Percentiles rank a stretch among this genome's conserved stretches.
Conservation (phyloP, 2,113 vertebrate species). For the Nibea coibor region DNA sequence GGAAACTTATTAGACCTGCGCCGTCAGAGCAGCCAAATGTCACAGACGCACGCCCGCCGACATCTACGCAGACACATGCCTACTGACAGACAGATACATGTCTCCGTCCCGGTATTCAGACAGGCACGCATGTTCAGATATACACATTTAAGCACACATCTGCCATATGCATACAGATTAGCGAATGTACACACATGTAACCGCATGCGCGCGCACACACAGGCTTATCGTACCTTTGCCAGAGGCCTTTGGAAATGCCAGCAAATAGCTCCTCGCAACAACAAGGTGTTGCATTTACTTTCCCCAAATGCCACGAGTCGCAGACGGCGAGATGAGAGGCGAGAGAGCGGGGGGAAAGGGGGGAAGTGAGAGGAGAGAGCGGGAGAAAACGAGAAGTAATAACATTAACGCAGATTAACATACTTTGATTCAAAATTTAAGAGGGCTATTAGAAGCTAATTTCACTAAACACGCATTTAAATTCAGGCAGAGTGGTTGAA, state of each 20-base stretch:
- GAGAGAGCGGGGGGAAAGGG: background rate
- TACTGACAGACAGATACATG: background rate
- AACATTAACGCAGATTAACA: constrained; percentile 57
- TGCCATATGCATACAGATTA: background rate
- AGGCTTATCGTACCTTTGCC: constrained; percentile 30
- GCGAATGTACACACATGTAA: background rate
- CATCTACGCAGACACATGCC: background rate
- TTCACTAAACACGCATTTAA: constrained; percentile 63
- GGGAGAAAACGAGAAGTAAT: constrained; percentile 20
- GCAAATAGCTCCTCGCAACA: constrained; percentile 35
- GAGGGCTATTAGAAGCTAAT: constrained; percentile 62
- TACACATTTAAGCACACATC: background rate
- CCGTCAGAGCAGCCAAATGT: constrained; percentile 23
- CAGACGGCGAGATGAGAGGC: background rate
- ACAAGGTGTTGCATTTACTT: constrained; percentile 42
- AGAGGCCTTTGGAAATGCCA: constrained; percentile 59
- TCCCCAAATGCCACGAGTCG: constrained; percentile 47
- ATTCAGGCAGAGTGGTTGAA: constrained; percentile 54
- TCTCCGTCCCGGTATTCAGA: background rate
- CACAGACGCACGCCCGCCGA: background rate
- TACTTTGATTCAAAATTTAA: constrained; percentile 61
- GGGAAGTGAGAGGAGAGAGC: background rate
- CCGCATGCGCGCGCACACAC: background rate
- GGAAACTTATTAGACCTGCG: constrained; percentile 31
- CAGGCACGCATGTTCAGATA: background rate